These are phyloP conservation scores for Hippocampus kuda DNA, from an alignment of 2,797 vertebrate species.

Conservation along the genomic window DNA sequence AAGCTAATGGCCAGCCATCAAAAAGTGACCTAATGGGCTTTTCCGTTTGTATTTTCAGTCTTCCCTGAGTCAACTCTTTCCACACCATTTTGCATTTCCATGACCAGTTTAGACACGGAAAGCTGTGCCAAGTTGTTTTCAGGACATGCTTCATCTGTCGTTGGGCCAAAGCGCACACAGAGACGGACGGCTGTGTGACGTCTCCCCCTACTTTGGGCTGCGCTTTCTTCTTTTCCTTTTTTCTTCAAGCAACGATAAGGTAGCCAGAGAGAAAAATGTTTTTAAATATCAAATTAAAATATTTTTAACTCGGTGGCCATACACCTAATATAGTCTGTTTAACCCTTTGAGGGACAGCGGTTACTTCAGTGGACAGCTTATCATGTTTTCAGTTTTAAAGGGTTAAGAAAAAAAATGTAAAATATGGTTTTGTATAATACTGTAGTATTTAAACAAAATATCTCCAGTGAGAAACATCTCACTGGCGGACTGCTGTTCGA, in stretches of 20 bases:
- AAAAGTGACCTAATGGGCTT: slow-evolving; percentile 9
- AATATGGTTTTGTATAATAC: neutral
- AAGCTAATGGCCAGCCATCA: neutral
- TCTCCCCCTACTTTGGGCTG: neutral
- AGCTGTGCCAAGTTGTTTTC: slow-evolving; percentile 1
- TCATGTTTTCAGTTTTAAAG: too few relatives aligned
- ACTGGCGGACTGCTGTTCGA: too few relatives aligned
- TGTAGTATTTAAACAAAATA: too few relatives aligned
- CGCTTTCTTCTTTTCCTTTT: too few relatives aligned
- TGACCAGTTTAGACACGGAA: neutral
- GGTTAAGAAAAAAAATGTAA: neutral
- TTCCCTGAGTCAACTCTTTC: slow-evolving; percentile 1
- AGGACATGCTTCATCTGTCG: neutral
- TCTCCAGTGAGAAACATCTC: too few relatives aligned
- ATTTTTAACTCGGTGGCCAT: neutral
- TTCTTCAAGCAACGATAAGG: neutral
- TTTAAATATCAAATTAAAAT: neutral
- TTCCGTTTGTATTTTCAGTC: slow-evolving; percentile 6
- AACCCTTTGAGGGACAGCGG: neutral
- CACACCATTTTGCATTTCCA: slow-evolving; percentile 6
- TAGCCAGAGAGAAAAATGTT: neutral
- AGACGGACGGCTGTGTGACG: neutral
- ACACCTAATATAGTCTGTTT: neutral
- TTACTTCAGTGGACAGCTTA: too few relatives aligned
- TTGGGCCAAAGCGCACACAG: neutral